Evolutionary conservation across 1,140 invertebrate species (phyloP).

Genomic region (Babylonia areolata): DNA sequence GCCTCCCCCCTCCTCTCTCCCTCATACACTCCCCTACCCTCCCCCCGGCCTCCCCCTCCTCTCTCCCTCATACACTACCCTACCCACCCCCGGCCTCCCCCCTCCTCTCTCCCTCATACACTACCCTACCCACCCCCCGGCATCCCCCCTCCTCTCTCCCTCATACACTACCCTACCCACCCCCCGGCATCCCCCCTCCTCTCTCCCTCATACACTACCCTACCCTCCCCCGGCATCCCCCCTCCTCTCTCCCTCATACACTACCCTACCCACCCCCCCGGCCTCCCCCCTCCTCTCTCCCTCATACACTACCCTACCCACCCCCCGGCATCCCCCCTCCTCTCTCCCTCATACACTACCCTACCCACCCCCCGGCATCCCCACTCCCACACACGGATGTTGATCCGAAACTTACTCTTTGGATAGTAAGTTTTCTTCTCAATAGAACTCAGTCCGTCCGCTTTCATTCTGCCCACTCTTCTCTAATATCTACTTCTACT

Average conservation of each 20-base stretch:
- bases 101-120: not conserved
- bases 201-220: not conserved
- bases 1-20: too few relatives aligned
- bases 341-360: too few relatives aligned
- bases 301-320: not conserved
- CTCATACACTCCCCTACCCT: not conserved
- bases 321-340: too few relatives aligned
- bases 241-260: not conserved
- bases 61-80: not conserved
- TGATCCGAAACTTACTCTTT: too few relatives aligned
- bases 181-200: not conserved
- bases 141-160: not conserved
- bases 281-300: not conserved
- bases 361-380: too few relatives aligned
- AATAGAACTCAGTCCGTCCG: too few relatives aligned
- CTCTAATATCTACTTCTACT: not conserved
- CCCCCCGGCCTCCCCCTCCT: not conserved
- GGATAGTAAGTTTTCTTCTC: too few relatives aligned
- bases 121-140: not conserved
- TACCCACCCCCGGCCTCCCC: not conserved
- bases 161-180: not conserved
- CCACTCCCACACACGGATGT: too few relatives aligned
- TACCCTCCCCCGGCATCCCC: too few relatives aligned
- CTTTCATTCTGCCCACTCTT: not conserved
- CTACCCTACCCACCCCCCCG: not conserved